Conservation (phyloP, 2,888 invertebrate genomes). For the Drosophila meridiana region DNA sequence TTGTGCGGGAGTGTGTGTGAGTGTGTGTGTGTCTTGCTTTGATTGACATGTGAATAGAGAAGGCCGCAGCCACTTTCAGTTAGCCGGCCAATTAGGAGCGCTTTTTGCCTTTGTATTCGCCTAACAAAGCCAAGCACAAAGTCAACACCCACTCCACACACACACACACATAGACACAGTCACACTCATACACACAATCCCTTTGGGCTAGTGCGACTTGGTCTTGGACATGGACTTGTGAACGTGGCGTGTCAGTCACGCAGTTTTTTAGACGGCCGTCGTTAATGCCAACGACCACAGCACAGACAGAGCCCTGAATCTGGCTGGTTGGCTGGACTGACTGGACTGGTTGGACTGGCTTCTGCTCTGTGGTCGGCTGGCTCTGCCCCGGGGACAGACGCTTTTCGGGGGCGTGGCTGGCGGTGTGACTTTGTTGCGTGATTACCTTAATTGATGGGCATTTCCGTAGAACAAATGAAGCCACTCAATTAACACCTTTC, state of each 20-base stretch:
- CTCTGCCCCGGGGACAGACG: constrained; percentile 10
- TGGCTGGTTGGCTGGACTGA: background rate
- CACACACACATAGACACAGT: background rate
- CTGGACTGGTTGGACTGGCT: background rate
- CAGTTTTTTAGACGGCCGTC: constrained; percentile 76
- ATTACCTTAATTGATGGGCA: constrained; percentile 81
- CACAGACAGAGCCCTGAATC: constrained; percentile 39
- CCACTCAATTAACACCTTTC: constrained; percentile 82
- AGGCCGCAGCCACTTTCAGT: constrained; percentile 77
- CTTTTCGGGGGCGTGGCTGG: constrained; percentile 61
- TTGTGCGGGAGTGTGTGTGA: constrained; percentile 8
- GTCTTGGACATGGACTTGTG: constrained; percentile 39
- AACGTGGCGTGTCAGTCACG: constrained; percentile 76
- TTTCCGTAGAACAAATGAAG: constrained; percentile 79
- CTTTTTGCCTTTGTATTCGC: constrained; percentile 76
- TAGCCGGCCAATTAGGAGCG: constrained; percentile 75
- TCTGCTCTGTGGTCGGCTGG: constrained; percentile 10
- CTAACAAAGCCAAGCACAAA: constrained; percentile 72
- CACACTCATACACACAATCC: background rate
- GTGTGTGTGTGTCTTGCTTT: constrained; percentile 39
- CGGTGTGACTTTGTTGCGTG: constrained; percentile 80
- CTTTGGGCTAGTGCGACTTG: constrained; percentile 25
- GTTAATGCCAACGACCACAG: constrained; percentile 69
- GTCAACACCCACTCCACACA: constrained; percentile 44
- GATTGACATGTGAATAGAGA: constrained; percentile 80